phyloP scores from a whole-genome alignment of 2,797 vertebrate genomes.

The Eptatretus atami region DNA sequence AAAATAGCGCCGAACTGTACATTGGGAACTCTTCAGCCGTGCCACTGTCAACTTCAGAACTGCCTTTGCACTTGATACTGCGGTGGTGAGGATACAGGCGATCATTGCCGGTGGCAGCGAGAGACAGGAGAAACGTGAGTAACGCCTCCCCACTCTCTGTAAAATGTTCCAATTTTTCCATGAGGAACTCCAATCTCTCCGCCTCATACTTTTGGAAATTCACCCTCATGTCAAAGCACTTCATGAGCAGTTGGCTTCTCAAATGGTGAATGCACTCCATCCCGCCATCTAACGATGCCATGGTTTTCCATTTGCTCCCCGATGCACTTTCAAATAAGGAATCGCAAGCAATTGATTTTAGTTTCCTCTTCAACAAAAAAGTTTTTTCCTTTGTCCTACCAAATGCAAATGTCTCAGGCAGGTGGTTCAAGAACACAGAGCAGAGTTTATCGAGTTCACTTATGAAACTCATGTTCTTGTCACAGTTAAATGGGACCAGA shows the following conservation, averaged over 20 bases:
- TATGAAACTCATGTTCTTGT: too few relatives aligned
- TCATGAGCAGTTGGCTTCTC: conserved; percentile 57
- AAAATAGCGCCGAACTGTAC: background rate
- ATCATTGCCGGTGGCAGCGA: conserved; percentile 43
- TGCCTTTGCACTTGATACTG: background rate
- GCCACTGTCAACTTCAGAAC: background rate
- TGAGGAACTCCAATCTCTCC: conserved; percentile 38
- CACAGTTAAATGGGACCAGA: too few relatives aligned
- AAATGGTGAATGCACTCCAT: conserved; percentile 20
- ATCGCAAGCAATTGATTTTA: too few relatives aligned
- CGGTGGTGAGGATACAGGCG: conserved; percentile 8
- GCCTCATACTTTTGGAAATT: conserved; percentile 37
- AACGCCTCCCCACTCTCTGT: conserved; percentile 21
- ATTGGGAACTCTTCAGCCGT: background rate
- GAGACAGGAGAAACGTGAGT: conserved; percentile 42
- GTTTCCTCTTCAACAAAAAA: too few relatives aligned
- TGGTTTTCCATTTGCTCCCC: too few relatives aligned
- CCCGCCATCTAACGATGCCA: too few relatives aligned
- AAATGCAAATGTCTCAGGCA: too few relatives aligned
- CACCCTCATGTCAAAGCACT: conserved; percentile 59
- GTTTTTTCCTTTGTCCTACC: too few relatives aligned
- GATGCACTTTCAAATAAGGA: too few relatives aligned
- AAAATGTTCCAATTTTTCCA: conserved; percentile 22
- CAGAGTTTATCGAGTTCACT: too few relatives aligned
- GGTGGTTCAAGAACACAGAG: too few relatives aligned